These are phyloP conservation scores for Montipora capitata DNA, from an alignment of 92 coral and sea anemone species.

Conservation along the genomic window DNA sequence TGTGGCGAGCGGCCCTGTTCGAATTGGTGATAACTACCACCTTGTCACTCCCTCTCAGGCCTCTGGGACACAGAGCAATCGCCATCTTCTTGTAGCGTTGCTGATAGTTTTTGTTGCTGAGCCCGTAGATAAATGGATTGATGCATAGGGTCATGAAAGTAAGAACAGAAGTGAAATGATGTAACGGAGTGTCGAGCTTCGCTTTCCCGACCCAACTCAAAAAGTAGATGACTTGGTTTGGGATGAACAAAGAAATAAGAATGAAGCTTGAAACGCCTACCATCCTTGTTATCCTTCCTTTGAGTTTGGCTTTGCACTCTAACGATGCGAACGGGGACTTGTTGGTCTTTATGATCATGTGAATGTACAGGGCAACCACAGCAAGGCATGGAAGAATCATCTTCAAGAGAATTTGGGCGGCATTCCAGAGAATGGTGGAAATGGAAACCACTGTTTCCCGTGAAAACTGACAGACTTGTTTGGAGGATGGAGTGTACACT, in stretches of 20 bases:
- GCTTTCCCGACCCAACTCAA: not conserved
- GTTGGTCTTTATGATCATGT: conserved; percentile 53
- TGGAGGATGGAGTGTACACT: not conserved
- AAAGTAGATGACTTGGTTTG: conserved; percentile 57
- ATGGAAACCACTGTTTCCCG: not conserved
- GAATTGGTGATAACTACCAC: not conserved
- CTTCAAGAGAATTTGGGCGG: conserved; percentile 52
- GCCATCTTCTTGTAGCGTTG: conserved; percentile 73
- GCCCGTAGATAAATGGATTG: conserved; percentile 82
- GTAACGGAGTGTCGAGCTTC: conserved; percentile 45
- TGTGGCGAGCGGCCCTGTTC: not conserved
- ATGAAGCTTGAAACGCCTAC: conserved; percentile 58
- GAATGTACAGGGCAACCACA: conserved; percentile 64
- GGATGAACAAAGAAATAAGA: conserved; percentile 70
- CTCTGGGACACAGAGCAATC: conserved; percentile 51
- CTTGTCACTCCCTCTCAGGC: not conserved
- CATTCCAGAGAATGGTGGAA: not conserved
- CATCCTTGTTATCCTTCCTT: conserved; percentile 68
- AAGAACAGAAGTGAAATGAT: conserved; percentile 57
- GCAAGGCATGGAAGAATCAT: conserved; percentile 47
- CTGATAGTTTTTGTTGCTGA: conserved; percentile 72
- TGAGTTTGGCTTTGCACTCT: conserved; percentile 39
- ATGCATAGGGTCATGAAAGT: conserved; percentile 68
- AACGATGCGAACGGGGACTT: not conserved
- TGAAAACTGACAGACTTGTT: not conserved